Evolutionary conservation across 2,113 vertebrate species (phyloP), one percentile per base, ranked within the genome.

Genomic region (Cebus imitator): DNA sequence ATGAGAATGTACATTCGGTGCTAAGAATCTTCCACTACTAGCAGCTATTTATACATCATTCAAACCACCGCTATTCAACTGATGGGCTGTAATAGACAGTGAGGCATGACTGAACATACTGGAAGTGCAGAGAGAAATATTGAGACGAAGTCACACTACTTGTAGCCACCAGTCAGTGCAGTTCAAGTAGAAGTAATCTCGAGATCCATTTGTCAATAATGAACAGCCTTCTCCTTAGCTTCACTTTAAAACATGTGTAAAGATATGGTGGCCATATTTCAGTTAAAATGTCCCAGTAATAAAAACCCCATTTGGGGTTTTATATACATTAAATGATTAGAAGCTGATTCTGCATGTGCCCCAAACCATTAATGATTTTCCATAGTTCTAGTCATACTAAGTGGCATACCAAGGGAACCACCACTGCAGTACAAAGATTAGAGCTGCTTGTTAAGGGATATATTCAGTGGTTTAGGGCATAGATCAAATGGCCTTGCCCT

Each of bases 401-500:
- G n/a, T 94, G 43, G 30, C 40, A 55, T 87, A 75, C 40, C 70
- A 84, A 90, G 48, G 55, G 48, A 58, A 10, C 21, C 6, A 11
- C 40, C 50, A 23, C 50, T 45, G 6, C 45, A 16, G 20, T 80
- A 14, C 80, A 68, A 64, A 93, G 8, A 78, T 75, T 87, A 75
- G n/a, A 89, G 23, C 35, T 68, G 23, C 93, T 81, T 83, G 84
- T 90, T 82, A 91, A 78, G 55, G 30, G 57, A 79, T 43, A 32
- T 11, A 61, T 40, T 82, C 43, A 55, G n/a, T 43, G 20, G 58
- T 88, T 90, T 78, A 73, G 45, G 68, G 40, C 64, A 70, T 55
- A 76, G 43, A 87, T 55, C 84, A 96, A 94, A 91, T 93, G 84
- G 95, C 95, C 45, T 86, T 90, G 25, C n/a, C 61, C 97, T 72